Base-by-base conservation (phyloP, 1,140 invertebrate species). In the Ceratitis capitata region DNA sequence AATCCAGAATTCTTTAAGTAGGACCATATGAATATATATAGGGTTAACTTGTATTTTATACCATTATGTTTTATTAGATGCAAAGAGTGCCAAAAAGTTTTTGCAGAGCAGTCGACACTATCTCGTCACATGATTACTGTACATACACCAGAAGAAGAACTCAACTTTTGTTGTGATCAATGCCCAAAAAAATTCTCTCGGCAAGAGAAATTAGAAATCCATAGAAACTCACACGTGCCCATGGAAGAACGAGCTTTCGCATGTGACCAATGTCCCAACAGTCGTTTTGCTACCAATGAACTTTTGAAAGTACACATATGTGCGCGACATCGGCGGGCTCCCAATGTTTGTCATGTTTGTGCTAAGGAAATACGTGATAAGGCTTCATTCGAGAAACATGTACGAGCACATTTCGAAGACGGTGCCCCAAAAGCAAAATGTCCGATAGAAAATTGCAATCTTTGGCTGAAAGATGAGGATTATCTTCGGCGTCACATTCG, bases 1-100 rank as follows among this genome's bases (percentile, higher is more conserved):
- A 88, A 91, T 86, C 90, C 90, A 1, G 88, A 91, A 74, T 91
- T 89, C 42, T 91, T 91, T 12, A 91, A 91, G 89, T 91, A 89
- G 12, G 84, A 87, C 78, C 26, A 26, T 5, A n/a, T n/a, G 19
- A n/a, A n/a, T 49, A 9, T 4, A 14, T n/a, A n/a, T n/a, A n/a
- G n/a, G n/a, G n/a, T n/a, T n/a, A n/a, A n/a, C n/a, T n/a, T n/a
- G n/a, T n/a, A 39, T 39, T 19, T 12, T 42, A n/a, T 16, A n/a
- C 23, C 9, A 5, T 42, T n/a, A 39, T 3, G 0, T 6, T 14
- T 78, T 12, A 23, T 6, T 26, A 85, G 82, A n/a, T 85, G 85
- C 53, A 35, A 85, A 14, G 56, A 83, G 29, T 83, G 90, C 23
- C 88, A 88, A 32, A 91, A 91, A 85, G 87, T 90, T 35, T 91